Evolutionary conservation across 2,888 invertebrate genomes (phyloP).

Genomic region (Tachina lurida): DNA sequence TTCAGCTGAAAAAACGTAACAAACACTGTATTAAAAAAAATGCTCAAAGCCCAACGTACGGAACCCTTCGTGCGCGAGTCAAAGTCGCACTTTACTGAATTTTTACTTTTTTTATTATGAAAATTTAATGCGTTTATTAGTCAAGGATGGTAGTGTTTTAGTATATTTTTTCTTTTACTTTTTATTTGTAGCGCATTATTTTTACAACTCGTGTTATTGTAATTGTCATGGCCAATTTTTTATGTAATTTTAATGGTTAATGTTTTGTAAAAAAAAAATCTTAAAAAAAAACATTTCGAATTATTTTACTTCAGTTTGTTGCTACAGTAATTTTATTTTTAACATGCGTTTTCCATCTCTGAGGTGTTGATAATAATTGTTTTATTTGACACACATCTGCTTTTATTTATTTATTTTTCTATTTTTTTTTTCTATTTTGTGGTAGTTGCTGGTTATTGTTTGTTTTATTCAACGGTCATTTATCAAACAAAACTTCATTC

Average conservation of each 20-base stretch:
- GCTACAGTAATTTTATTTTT: constrained; percentile 4
- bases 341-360: constrained; percentile 2
- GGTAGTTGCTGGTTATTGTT: constrained; percentile 10
- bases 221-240: constrained; percentile 39
- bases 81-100: too few species aligned
- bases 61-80: too few species aligned
- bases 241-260: constrained; percentile 9
- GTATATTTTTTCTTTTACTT: background rate
- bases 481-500: constrained; percentile 5
- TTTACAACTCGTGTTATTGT: constrained; percentile 8
- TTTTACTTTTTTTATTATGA: constrained; percentile 1
- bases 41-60: too few species aligned
- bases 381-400: constrained; percentile 46
- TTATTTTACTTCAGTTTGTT: background rate
- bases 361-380: constrained; percentile 44
- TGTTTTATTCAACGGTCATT: constrained; percentile 15
- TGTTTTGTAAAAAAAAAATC: background rate
- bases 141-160: constrained; percentile 32
- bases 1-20: too few species aligned
- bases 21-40: too few species aligned
- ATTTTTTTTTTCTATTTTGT: too few species aligned
- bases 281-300: background rate
- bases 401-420: constrained; percentile 18
- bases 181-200: background rate
- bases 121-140: constrained; percentile 32